These are phyloP conservation scores for Tachina grossa DNA, from an alignment of 2,888 invertebrate species.

Conservation along the genomic window DNA sequence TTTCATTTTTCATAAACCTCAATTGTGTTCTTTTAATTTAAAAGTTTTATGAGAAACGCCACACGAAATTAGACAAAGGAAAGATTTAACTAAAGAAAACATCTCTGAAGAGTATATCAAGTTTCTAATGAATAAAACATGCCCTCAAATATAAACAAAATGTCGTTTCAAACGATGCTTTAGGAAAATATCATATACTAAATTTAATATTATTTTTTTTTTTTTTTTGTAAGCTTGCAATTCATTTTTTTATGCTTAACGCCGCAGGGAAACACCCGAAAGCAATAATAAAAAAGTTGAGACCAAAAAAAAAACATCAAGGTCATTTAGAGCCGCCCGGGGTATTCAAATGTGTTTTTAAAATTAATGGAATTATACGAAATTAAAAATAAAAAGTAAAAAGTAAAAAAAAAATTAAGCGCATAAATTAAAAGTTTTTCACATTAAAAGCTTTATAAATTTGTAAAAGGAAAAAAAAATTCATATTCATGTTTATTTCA, in stretches of 20 bases:
- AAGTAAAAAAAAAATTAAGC: neutral
- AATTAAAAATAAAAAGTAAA: constrained; percentile 9
- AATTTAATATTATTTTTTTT: constrained; percentile 21
- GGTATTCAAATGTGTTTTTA: constrained; percentile 32
- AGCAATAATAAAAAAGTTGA: neutral
- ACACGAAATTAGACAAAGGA: neutral
- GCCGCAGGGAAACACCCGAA: constrained; percentile 15
- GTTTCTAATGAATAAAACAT: neutral
- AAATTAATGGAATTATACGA: constrained; percentile 27
- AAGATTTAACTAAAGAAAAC: neutral
- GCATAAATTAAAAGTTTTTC: constrained; percentile 27
- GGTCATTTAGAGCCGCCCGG: constrained; percentile 39
- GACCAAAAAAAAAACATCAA: constrained; percentile 16
- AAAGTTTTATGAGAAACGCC: neutral
- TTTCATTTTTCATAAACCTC: no score
- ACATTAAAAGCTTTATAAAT: constrained; percentile 36
- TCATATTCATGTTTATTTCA: constrained; percentile 18
- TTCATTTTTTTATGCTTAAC: constrained; percentile 10
- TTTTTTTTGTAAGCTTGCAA: constrained; percentile 1
- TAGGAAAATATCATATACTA: neutral
- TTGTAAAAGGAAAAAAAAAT: constrained; percentile 1
- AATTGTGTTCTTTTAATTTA: no score
- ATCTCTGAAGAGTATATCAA: neutral
- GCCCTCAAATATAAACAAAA: neutral
- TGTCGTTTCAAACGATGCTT: neutral